These are phyloP conservation scores for Bovichtus diacanthus DNA, from an alignment of 2,797 vertebrate genomes.

Conservation along the genomic window DNA sequence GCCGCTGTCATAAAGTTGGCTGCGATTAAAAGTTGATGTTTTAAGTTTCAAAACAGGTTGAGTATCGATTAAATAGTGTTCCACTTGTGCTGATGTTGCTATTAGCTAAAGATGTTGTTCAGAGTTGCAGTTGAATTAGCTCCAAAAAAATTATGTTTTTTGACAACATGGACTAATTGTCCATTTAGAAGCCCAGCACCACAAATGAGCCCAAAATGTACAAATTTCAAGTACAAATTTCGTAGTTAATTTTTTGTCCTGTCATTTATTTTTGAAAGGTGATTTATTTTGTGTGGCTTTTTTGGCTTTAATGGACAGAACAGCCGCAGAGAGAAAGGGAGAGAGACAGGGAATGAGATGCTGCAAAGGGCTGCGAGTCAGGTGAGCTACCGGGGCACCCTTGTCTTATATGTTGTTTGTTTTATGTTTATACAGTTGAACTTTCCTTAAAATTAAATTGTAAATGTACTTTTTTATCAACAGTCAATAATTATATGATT, in stretches of 20 bases:
- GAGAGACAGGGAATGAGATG: too few relatives aligned
- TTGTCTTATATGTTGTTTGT: too few relatives aligned
- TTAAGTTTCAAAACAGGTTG: slow-evolving; percentile 41
- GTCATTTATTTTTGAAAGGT: too few relatives aligned
- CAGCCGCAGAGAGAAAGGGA: too few relatives aligned
- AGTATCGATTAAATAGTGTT: slow-evolving; percentile 32
- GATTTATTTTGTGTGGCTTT: too few relatives aligned
- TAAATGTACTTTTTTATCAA: not conserved
- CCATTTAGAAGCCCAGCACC: not conserved
- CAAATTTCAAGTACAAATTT: not conserved
- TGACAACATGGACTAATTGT: not conserved
- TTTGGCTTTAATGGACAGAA: too few relatives aligned
- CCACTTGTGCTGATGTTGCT: not conserved
- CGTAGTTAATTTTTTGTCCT: not conserved
- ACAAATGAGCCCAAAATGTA: not conserved
- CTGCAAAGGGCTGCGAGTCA: too few relatives aligned
- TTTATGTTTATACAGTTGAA: not conserved
- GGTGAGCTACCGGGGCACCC: too few relatives aligned
- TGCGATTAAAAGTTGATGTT: slow-evolving; percentile 43
- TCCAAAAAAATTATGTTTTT: not conserved
- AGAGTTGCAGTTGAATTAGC: not conserved
- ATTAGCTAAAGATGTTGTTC: not conserved
- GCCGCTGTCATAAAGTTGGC: slow-evolving; percentile 37
- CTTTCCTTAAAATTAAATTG: not conserved
- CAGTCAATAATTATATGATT: not conserved